phyloP scores from a whole-genome alignment of 2,113 vertebrate species.

The Clarias gariepinus region DNA sequence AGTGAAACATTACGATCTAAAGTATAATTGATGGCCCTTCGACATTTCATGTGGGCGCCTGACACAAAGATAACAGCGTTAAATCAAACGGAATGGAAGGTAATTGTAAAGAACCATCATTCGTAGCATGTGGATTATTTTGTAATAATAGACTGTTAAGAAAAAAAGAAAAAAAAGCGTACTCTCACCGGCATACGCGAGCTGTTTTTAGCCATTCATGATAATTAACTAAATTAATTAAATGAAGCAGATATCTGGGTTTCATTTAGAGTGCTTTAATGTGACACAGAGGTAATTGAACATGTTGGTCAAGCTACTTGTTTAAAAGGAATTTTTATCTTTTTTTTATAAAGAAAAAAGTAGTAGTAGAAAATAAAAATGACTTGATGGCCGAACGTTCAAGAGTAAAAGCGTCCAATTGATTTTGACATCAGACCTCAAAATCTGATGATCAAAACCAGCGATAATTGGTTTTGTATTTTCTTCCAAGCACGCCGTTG shows the following conservation, averaged over 20 bases:
- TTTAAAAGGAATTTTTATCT: constrained; percentile 6
- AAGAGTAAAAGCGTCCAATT: background rate
- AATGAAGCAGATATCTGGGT: constrained; percentile 45
- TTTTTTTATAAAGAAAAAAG: background rate
- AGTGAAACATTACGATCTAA: background rate
- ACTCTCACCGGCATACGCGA: constrained; percentile 1
- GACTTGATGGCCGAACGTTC: background rate
- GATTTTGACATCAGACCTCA: background rate
- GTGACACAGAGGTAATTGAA: constrained; percentile 49
- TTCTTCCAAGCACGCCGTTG: background rate
- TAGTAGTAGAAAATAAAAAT: background rate
- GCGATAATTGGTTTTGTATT: background rate
- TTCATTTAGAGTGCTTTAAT: constrained; percentile 46
- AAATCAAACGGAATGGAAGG: background rate
- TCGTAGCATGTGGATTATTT: background rate
- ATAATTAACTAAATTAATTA: constrained; percentile 49
- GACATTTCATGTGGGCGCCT: background rate
- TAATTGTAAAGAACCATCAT: constrained; percentile 2
- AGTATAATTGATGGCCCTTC: background rate
- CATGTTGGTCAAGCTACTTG: constrained; percentile 20
- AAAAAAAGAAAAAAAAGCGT: background rate
- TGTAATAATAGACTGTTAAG: background rate
- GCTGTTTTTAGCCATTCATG: constrained; percentile 40
- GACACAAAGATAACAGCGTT: background rate
- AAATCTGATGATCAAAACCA: too few species aligned